These are phyloP conservation scores for Megastigmus dorsalis DNA, from an alignment of 2,888 invertebrate species.

Conservation along the genomic window DNA sequence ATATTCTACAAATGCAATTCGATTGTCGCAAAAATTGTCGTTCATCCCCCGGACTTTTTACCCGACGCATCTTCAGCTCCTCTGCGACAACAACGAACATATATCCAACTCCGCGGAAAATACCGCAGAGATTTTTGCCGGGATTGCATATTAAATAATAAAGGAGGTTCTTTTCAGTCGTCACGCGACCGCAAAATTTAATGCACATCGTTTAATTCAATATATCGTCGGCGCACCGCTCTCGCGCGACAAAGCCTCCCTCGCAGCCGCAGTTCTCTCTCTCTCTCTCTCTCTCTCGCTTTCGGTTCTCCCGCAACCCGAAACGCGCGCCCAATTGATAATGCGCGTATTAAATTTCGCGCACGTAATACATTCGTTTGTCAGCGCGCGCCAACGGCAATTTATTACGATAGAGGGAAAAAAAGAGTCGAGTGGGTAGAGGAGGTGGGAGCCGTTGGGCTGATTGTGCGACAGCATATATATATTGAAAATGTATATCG, in stretches of 20 bases:
- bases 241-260: slow-evolving; percentile 37
- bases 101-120: neutral
- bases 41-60: too few species aligned
- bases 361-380: slow-evolving; percentile 37
- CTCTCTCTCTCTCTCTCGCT: too few species aligned
- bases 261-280: too few species aligned
- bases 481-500: slow-evolving; percentile 12
- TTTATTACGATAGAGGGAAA: slow-evolving; percentile 10
- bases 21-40: too few species aligned
- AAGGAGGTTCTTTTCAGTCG: slow-evolving; percentile 37
- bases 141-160: slow-evolving; percentile 38
- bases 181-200: slow-evolving; percentile 38
- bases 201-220: slow-evolving; percentile 44
- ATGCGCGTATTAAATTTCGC: slow-evolving; percentile 51
- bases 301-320: too few species aligned
- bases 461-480: too few species aligned
- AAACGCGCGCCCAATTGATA: slow-evolving; percentile 49
- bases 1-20: too few species aligned
- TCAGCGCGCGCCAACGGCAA: neutral
- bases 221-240: slow-evolving; percentile 14
- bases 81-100: neutral
- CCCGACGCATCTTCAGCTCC: too few species aligned
- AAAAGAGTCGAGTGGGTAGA: neutral
- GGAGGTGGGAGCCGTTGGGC: neutral
- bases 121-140: slow-evolving; percentile 10